phyloP scores from a whole-genome alignment of 2,888 invertebrate species.

The Balanococcus diminutus region DNA sequence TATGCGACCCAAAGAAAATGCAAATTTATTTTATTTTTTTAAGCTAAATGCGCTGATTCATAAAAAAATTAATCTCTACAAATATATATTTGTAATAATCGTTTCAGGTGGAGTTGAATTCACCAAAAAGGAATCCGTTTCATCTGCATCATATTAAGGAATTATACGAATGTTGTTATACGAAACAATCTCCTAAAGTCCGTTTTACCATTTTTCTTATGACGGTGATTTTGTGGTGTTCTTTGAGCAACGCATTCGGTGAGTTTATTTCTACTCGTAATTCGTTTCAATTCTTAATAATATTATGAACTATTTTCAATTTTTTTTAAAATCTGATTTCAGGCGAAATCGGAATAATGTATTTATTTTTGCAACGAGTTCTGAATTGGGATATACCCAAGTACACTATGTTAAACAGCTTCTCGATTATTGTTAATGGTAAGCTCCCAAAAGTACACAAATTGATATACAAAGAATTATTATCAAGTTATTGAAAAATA shows the following conservation, averaged over 20 bases:
- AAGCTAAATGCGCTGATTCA: too few relatives aligned
- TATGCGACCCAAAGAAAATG: too few relatives aligned
- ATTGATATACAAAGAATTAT: too few relatives aligned
- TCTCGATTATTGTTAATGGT: conserved; percentile 65
- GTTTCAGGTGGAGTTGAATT: conserved; percentile 21
- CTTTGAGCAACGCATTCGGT: conserved; percentile 24
- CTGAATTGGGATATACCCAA: conserved; percentile 71
- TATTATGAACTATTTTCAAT: neutral
- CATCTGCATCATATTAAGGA: neutral
- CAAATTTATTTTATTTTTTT: too few relatives aligned
- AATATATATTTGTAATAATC: neutral
- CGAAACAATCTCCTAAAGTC: conserved; percentile 8
- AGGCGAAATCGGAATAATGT: conserved; percentile 67
- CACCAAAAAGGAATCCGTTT: conserved; percentile 19
- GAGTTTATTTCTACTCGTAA: neutral
- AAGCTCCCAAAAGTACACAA: too few relatives aligned
- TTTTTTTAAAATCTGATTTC: neutral
- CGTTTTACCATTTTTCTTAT: neutral
- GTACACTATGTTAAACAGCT: conserved; percentile 68
- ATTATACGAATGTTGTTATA: conserved; percentile 18
- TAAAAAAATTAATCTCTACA: too few relatives aligned
- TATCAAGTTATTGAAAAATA: neutral
- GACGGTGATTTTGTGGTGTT: neutral
- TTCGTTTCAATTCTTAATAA: neutral
- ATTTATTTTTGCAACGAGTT: conserved; percentile 69